Evolutionary conservation across 2,888 invertebrate genomes (phyloP).

Genomic region (Caenorhabditis japonica): DNA sequence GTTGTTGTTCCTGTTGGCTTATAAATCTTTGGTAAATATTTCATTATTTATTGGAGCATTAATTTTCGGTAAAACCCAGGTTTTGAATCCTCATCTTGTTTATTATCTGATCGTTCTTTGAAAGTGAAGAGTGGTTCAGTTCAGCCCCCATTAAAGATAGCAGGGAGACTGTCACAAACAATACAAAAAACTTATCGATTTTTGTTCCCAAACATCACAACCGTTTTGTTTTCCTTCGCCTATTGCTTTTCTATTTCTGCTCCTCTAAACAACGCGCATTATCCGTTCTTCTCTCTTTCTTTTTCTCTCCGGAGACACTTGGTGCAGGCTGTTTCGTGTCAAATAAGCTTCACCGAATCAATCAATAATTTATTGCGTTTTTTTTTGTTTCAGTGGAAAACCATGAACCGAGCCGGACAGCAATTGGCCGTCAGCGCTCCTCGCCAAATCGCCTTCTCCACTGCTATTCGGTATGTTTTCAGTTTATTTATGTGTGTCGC

Average conservation of each 20-base stretch:
- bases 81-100: not conserved
- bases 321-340: conserved; percentile 7
- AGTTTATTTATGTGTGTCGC: not conserved
- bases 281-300: conserved; percentile 10
- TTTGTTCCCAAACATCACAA: not conserved
- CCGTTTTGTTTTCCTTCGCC: not conserved
- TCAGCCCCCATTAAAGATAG: too few relatives aligned
- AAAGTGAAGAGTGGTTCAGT: conserved; percentile 4
- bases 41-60: too few relatives aligned
- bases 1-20: conserved; percentile 43
- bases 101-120: conserved; percentile 35
- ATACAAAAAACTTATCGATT: too few relatives aligned
- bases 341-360: not conserved
- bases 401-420: conserved; percentile 45
- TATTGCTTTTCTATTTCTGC: conserved; percentile 1
- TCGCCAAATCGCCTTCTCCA: conserved; percentile 19
- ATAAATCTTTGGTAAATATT: too few relatives aligned
- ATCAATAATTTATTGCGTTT: not conserved
- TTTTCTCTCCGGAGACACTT: conserved; percentile 7
- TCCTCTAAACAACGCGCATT: conserved; percentile 18
- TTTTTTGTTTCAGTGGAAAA: conserved; percentile 13
- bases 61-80: too few relatives aligned
- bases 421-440: conserved; percentile 15
- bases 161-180: too few relatives aligned
- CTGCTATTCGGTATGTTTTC: conserved; percentile 27